Evolutionary conservation across 2,888 invertebrate species (phyloP), one percentile per base, ranked within the genome.

Genomic region (Diaphora mendica): DNA sequence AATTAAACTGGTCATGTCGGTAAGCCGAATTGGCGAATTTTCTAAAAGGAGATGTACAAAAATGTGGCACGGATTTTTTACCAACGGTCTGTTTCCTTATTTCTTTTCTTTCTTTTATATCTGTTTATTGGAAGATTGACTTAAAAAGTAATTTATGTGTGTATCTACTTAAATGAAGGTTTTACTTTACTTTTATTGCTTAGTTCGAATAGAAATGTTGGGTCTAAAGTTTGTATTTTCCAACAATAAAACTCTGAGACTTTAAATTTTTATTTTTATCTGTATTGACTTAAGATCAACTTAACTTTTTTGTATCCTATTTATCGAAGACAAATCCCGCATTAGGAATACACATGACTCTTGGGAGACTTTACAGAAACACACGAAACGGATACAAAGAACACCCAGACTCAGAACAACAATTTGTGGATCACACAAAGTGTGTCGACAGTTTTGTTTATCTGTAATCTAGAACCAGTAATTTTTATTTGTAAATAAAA

Each of bases 91-190:
- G 91, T 91, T 93, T 91, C 91, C 91, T 91, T 94, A 92, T 93
- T 93, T 91, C 90, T 91, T 90, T 91, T 90, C 88, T 82, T 85
- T 82, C 89, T 90, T 86, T 89, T 90, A 88, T 91, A 91, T 91
- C 86, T 91, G 91, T 91, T 92, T 93, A 93, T 93, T 93, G 91
- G 91, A 87, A 88, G 88, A 87, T 89, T 78, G 90, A 91, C 89
- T 92, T 91, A 90, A 87, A 87, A 86, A 81, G 88, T 91, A 92
- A 93, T 93, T 93, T 92, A 93, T 92, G 90, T 91, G 89, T 88
- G 85, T 90, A 87, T 87, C 78, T 81, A 84, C 81, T 79, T 73
- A 81, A 85, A 86, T 86, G 81, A 83, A 78, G 78, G 79, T 82
- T 83, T 81, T 62, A 74, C 79, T 81, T 80, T 77, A 75, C 74